A percentile compares a stretch with the other conserved stretches of the same genome.
These are phyloP conservation scores for Halictus quadricinctus DNA, from an alignment of 2,888 invertebrate species.

Conservation along the genomic window DNA sequence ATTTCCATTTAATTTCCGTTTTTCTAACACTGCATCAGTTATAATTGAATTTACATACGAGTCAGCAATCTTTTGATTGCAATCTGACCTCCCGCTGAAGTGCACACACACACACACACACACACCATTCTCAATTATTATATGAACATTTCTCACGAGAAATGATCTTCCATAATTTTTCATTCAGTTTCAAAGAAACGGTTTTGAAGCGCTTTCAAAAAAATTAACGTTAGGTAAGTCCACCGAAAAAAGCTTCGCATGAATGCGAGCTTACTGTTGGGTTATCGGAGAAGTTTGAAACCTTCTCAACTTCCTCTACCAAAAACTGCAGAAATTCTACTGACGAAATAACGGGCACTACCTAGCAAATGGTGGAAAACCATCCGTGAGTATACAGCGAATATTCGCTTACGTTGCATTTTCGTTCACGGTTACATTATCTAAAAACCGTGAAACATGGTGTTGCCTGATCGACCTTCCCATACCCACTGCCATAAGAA, in stretches of 20 bases:
- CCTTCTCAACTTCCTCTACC: background rate
- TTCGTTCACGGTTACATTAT: background rate
- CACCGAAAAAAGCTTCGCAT: background rate
- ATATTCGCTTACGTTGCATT: background rate
- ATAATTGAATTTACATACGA: background rate
- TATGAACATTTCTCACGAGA: background rate
- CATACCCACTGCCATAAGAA: no score
- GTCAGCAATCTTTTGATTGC: background rate
- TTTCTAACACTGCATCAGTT: background rate
- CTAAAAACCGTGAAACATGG: background rate
- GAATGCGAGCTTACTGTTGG: background rate
- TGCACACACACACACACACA: background rate
- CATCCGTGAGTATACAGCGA: background rate
- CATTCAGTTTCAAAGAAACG: background rate
- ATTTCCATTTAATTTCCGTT: conserved; percentile 12
- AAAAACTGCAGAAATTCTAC: background rate
- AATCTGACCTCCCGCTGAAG: background rate
- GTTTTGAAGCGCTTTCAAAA: background rate
- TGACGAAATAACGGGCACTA: background rate
- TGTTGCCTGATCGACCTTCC: no score
- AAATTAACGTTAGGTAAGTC: background rate
- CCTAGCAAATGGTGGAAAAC: background rate
- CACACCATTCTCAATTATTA: background rate
- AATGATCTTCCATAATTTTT: background rate
- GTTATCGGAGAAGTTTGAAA: conserved; percentile 2